A percentile compares a stretch with the other conserved stretches of the same genome.
Evolutionary conservation across 2,797 vertebrate genomes (phyloP).

Genomic region (Toxotes lorentzi): DNA sequence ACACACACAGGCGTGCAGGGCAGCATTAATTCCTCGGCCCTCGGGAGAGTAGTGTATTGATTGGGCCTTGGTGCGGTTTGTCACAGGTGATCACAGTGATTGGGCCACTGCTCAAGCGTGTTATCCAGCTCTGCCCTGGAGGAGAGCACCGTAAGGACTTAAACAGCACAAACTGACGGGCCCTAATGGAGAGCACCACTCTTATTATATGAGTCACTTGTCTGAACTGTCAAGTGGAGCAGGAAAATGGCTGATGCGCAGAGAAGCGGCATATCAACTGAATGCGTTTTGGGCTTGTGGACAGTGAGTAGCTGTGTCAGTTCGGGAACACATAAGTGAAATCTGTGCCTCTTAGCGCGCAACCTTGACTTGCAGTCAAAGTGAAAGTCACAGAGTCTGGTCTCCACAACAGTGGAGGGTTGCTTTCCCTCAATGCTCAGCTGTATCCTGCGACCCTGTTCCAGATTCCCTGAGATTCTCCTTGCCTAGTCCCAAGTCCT

Average conservation of each 20-base stretch:
- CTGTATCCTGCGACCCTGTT: neutral
- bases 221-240: slow-evolving; percentile 44
- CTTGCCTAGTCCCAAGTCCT: slow-evolving; percentile 11
- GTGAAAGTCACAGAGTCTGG: slow-evolving; percentile 23
- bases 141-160: slow-evolving; percentile 53
- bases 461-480: slow-evolving; percentile 19
- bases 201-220: slow-evolving; percentile 66
- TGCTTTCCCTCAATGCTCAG: slow-evolving; percentile 6
- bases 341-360: neutral
- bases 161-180: slow-evolving; percentile 71
- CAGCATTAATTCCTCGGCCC: slow-evolving; percentile 66
- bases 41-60: slow-evolving; percentile 71
- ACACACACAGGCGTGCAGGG: slow-evolving; percentile 13
- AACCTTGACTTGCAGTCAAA: slow-evolving; percentile 40
- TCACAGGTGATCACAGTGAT: slow-evolving; percentile 82
- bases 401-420: neutral
- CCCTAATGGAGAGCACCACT: slow-evolving; percentile 69
- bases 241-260: slow-evolving; percentile 42
- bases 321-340: slow-evolving; percentile 14
- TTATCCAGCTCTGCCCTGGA: slow-evolving; percentile 61
- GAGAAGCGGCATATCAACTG: slow-evolving; percentile 24
- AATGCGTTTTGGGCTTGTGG: slow-evolving; percentile 21
- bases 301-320: slow-evolving; percentile 30
- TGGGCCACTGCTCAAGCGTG: slow-evolving; percentile 75
- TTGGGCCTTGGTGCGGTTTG: slow-evolving; percentile 72